phyloP scores from a whole-genome alignment of 2,888 invertebrate species.

The Volucella zonaria region DNA sequence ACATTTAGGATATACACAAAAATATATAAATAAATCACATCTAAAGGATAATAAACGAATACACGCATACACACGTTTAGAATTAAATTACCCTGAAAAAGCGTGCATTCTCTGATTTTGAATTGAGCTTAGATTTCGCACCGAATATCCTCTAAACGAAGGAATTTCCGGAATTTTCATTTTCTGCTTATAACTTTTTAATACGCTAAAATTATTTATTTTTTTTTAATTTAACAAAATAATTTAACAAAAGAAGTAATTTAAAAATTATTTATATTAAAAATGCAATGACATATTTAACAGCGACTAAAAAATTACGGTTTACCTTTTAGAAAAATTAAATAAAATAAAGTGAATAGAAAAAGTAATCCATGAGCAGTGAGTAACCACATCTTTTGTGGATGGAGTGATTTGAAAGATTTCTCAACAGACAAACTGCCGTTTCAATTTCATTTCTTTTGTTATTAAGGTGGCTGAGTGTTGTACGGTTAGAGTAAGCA shows the following conservation, averaged over 20 bases:
- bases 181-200: conserved; percentile 82
- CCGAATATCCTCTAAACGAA: conserved; percentile 82
- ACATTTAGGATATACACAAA: neutral
- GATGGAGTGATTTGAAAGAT: no score
- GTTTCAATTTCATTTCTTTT: no score
- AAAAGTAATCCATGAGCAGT: no score
- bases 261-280: conserved; percentile 18
- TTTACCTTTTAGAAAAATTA: no score
- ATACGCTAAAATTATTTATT: conserved; percentile 79
- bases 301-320: no score
- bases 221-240: conserved; percentile 29
- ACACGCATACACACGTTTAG: conserved; percentile 52
- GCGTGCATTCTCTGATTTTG: conserved; percentile 80
- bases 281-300: no score
- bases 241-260: conserved; percentile 1
- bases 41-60: conserved; percentile 10
- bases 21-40: conserved; percentile 26
- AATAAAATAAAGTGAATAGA: no score
- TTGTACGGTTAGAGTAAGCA: no score
- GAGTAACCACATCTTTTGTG: no score
- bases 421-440: no score
- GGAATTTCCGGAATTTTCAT: conserved; percentile 82
- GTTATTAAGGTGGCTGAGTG: no score
- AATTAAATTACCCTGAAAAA: conserved; percentile 80
- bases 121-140: conserved; percentile 81